Evolutionary conservation across 2,113 vertebrate genomes (phyloP), one percentile per base, ranked within the genome.

Genomic region (Jaculus jaculus): DNA sequence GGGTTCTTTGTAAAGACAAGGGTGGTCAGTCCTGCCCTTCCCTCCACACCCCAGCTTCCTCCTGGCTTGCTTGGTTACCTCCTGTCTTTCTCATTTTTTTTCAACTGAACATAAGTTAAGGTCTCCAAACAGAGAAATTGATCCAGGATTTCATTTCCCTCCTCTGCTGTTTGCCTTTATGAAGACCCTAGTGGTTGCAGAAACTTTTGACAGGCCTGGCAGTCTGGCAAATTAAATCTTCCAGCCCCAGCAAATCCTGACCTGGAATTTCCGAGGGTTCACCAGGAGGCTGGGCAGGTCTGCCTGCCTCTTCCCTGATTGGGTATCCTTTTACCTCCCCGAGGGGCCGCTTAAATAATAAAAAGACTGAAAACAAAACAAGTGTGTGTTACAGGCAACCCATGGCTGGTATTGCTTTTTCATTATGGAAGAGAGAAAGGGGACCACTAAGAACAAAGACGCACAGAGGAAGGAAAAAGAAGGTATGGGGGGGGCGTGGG

Each of bases 171-270:
- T 94, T 15, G 0, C 84, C 90, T 89, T 93, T 73, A 81, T 61
- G 63, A 94, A 83, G 83, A 74, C 90, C 88, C 92, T 51, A 68
- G 91, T 72, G 93, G 91, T 58, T 93, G 84, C 12, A 34, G 89
- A 92, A 77, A 47, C 81, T 85, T 95, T 54, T n/a, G 83, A 92
- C 71, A 91, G 93, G 83, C 94, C 90, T 86, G 34, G 92, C 80
- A 87, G 87, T 87, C 93, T 65, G 93, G 94, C 96, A 97, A 96
- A 96, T 94, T 96, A 90, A 95, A 93, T 90, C 92, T 80, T 90
- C 77, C 51, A 84, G 84, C 82, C 71, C 61, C 0, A 42, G 89
- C 92, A 84, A 91, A 95, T 90, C 92, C 88, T 78, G 94, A 90
- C 79, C 94, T 32, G 79, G 79, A 30, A 18, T 74, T 74, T 89